Evolutionary conservation across 2,113 vertebrate species (phyloP).

Genomic region (Rallus limicola): DNA sequence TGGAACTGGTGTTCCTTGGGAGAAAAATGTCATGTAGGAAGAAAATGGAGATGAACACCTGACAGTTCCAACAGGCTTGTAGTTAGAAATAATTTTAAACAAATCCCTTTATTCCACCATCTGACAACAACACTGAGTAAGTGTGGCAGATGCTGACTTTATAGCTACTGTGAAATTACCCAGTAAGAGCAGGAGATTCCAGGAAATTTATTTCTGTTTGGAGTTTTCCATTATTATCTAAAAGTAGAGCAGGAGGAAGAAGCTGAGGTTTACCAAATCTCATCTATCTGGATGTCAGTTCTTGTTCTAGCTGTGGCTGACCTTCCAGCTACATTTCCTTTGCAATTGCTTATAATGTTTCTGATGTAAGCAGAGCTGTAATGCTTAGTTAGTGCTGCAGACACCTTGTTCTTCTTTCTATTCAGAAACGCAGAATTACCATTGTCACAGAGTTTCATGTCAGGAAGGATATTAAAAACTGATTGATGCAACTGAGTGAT

Average conservation of each 20-base stretch:
- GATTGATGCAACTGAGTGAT: neutral
- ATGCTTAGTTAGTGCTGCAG: neutral
- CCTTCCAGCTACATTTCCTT: neutral
- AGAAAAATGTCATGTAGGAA: neutral
- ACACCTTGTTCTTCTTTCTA: neutral
- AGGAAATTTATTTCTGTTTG: slow-evolving; percentile 12
- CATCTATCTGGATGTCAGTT: neutral
- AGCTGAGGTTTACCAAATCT: neutral
- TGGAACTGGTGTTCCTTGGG: neutral
- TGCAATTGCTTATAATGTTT: neutral
- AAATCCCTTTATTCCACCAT: neutral
- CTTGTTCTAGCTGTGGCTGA: neutral
- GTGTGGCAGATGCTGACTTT: slow-evolving; percentile 27
- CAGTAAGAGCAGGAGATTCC: neutral
- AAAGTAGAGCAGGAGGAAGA: neutral
- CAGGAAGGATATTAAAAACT: neutral
- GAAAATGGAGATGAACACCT: neutral
- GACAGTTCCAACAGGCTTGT: slow-evolving; percentile 14
- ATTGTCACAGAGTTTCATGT: neutral
- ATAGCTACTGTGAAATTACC: slow-evolving; percentile 8
- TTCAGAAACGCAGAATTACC: neutral
- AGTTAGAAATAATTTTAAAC: slow-evolving; percentile 15
- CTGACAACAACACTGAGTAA: neutral
- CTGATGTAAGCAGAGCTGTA: neutral
- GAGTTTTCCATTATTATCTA: slow-evolving; percentile 26